Base-by-base conservation (phyloP, 2,888 invertebrate species). In the Volucella inflata region DNA sequence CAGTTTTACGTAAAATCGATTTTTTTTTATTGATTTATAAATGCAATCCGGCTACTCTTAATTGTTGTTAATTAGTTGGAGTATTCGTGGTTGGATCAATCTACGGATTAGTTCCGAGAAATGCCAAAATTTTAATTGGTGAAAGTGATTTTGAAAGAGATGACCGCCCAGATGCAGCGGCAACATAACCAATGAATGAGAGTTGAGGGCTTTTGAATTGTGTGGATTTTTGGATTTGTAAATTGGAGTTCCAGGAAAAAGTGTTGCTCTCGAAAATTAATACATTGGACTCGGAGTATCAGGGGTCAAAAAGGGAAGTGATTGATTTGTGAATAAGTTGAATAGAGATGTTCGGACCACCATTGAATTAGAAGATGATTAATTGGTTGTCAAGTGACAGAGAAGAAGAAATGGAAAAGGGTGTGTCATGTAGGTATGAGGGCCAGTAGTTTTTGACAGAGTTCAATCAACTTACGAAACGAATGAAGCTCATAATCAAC, bases 41-140 rank as follows among this genome's bases (percentile, higher is more conserved):
- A 17, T 64, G 51, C 53, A 60, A 67, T 72, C 74, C 74, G 80
- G 51, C 67, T 53, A 30, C 30, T 30, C 30, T 85, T 68, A 85
- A 85, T 85, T 77, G 68, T 44, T 36, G 44, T 68, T 76, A 85
- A 85, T 85, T 85, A 81, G 62, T 65, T 68, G 68, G 62, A 78
- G 59, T 71, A 57, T 36, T 51, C 59, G n/a, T 17, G 68, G 16
- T 21, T 53, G 21, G 36, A 51, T 36, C 11, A 48, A 55, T 14
- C 67, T 55, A 60, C 42, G 76, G 84, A 85, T 85, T 85, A 81
- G 85, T 85, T 85, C 85, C 50, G 12, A 77, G 85, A 85, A 85
- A 46, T 36, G 50, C n/a, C 11, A 17, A 60, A 48, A 76, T 51
- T 81, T 81, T 68, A 85, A 85, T 76, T 85, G 81, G 64, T 62